Conservation (phyloP, 2,888 invertebrate genomes). For the Spialia ferax region DNA sequence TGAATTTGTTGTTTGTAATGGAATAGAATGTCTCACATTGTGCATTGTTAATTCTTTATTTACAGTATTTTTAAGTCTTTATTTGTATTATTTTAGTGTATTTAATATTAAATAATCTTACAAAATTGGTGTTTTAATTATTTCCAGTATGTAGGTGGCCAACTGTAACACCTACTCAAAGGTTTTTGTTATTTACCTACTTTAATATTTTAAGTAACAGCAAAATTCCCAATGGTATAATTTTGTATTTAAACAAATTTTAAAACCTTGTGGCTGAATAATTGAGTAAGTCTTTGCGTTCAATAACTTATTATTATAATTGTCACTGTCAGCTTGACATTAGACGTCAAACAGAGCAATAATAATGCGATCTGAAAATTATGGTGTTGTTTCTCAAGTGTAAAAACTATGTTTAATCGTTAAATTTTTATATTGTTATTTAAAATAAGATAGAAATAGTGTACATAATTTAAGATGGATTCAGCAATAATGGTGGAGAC, state of each 20-base stretch:
- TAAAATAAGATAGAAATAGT: neutral
- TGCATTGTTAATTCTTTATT: neutral
- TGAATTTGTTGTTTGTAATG: neutral
- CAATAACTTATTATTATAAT: neutral
- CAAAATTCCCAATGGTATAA: too few relatives aligned
- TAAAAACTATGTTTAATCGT: conserved; percentile 30
- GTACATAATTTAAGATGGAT: conserved; percentile 43
- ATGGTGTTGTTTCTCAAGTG: conserved; percentile 21
- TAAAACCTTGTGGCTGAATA: neutral
- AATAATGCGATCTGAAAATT: conserved; percentile 1
- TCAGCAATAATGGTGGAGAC: conserved; percentile 72
- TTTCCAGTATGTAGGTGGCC: too few relatives aligned
- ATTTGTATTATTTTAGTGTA: neutral
- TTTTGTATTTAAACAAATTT: too few relatives aligned
- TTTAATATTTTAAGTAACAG: too few relatives aligned
- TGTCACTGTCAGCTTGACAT: neutral
- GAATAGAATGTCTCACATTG: neutral
- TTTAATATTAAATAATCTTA: neutral
- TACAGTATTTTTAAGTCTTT: neutral
- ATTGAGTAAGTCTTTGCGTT: neutral
- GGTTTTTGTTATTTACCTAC: too few relatives aligned
- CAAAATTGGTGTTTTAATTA: neutral
- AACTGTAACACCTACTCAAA: too few relatives aligned
- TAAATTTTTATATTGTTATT: conserved; percentile 9
- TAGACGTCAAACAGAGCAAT: neutral